Base-by-base conservation (phyloP, 1,140 invertebrate species). In the Drosophila ercepeae region DNA sequence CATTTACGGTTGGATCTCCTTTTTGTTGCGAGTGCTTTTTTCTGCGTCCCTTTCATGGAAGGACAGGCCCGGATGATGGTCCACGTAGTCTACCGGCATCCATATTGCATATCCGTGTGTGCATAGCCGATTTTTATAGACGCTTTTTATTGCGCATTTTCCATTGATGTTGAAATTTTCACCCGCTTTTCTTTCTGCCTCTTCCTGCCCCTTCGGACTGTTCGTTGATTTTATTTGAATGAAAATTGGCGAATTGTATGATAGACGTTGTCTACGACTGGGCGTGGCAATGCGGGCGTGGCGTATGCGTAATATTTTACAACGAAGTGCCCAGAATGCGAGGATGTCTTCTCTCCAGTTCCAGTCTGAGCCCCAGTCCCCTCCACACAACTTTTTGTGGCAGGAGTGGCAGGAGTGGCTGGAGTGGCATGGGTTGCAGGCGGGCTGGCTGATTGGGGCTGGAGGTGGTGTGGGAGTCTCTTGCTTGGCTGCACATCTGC, bases 231-330 rank as follows among this genome's bases (percentile, higher is more conserved):
- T 86, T 86, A 86, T 86, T 86, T 86, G 82, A 86, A 86, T 88
- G 81, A 86, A 86, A 88, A 86, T 86, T 86, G 81, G 76, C 72
- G 77, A 86, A 86, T 86, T 86, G 81, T 84, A 81, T 84, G 82
- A 86, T 86, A 86, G 76, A 86, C 81, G 57, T 74, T 48, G 65
- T 52, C 71, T 64, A 44, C 63, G 51, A 48, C 51, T 60, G 60
- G 81, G 79, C 61, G 82, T 79, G 71, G 41, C 63, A 42, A 58
- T 69, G 34, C 63, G 82, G 81, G 81, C 73, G 81, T 86, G 72
- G 67, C 68, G 69, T 73, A 86, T 86, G 76, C 82, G 81, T 84
- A 86, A 86, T 86, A 86, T 84, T 86, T 79, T 63, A 76, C 71
- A 14, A 55, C 23, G 27, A 16, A 27, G 34, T 39, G 32, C 21